Base-by-base conservation (phyloP, 1,140 invertebrate species). In the Drosophila cardini region DNA sequence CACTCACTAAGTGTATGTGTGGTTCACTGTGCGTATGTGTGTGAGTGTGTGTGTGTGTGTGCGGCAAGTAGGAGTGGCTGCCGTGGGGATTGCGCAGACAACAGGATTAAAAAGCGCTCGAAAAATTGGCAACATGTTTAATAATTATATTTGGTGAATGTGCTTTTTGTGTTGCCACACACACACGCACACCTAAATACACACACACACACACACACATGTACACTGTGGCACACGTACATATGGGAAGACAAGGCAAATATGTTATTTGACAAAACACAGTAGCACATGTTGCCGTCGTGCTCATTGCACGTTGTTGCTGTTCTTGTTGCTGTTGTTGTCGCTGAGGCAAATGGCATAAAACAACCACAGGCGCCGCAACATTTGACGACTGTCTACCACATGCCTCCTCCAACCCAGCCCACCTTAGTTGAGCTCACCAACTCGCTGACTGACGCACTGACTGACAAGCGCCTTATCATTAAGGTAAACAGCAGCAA, bases 221-320 rank as follows among this genome's bases (percentile, higher is more conserved):
- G n/a, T n/a, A n/a, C n/a, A n/a, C n/a, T n/a, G n/a, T 26, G 21
- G 21, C 21, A 68, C 42, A 53, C 56, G 46, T 50, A 45, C 46
- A 52, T 30, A 50, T 30, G 55, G 15, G 36, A 53, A 78, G 76
- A 89, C 84, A 89, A 84, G 83, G 76, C 77, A 84, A 87, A 89
- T 89, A 84, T 89, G 77, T 89, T 89, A 89, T 89, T 87, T 90
- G 77, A 90, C 77, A 84, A 89, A 89, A 89, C 84, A 89, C 84
- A 89, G 80, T 15, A 70, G 80, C 85, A 89, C 84, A 89, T 87
- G 84, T 87, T 78, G 79, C 77, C 75, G 53, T 55, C 79, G 48
- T 68, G 71, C 64, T 36, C 38, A 36, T 16, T 53, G 34, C 18
- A 43, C 13, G 62, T 18, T 65, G 43, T 30, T n/a, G n/a, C 15